Base-by-base conservation (phyloP, 2,113 vertebrate genomes). In the Anarhynchus alexandrinus region DNA sequence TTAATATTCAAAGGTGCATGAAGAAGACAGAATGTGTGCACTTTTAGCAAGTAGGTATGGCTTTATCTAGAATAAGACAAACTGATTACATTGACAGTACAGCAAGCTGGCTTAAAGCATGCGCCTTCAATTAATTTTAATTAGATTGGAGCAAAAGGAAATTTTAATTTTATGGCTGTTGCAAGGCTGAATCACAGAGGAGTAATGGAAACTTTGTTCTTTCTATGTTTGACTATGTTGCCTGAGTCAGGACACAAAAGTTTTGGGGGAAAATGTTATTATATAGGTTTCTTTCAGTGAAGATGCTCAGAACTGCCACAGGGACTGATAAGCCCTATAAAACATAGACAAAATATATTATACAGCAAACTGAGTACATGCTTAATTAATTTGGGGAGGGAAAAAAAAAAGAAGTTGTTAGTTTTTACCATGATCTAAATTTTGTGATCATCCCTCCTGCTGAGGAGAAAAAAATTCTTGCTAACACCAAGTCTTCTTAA, bases 111-210 rank as follows among this genome's bases (percentile, higher is more conserved):
- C 79, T 86, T 92, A 90, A 94, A 95, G 34, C 9, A 26, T 49
- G 15, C 69, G 57, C 54, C 78, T 97, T 95, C 89, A 93, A 93
- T 96, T 93, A 95, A 93, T 92, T 97, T 93, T 93, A 96, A 97
- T 96, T 91, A 91, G 84, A 79, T 76, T 91, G 27, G 36, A 78
- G 64, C 79, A 95, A 96, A 93, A 95, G 43, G 38, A 93, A 90
- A 94, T 89, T 96, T 92, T 83, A 91, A 96, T 95, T 94, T 91
- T 90, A 90, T 91, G 70, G 57, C 49, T 10, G 2, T 73, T 71
- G 55, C 57, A 92, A 54, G 17, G n/a, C 34, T 89, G 71, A 87
- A 96, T 93, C 49, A 78, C 59, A 72, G 66, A 55, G 8, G 67
- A 94, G 40, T 85, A 62, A 51, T 43, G 21, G 74, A 81, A 93